Conservation (phyloP, 1,140 invertebrate species). For the Coelopa frigida region DNA sequence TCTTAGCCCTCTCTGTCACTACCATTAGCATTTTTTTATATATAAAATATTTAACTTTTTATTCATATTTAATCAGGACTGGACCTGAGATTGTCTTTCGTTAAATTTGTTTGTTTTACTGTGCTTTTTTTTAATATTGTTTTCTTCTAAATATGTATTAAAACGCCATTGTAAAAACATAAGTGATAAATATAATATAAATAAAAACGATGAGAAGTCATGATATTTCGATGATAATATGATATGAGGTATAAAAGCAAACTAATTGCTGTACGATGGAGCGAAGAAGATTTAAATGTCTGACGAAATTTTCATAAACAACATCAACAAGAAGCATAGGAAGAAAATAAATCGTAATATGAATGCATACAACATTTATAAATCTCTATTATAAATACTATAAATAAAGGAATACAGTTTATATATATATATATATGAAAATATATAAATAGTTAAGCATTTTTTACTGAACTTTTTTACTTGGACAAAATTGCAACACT, state of each 20-base stretch:
- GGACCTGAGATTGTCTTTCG: neutral
- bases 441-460: slow-evolving; percentile 39
- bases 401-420: slow-evolving; percentile 10
- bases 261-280: neutral
- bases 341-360: slow-evolving; percentile 6
- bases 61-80: neutral
- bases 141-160: neutral
- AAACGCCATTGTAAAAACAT: slow-evolving; percentile 43
- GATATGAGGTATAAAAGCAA: slow-evolving; percentile 1
- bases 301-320: slow-evolving; percentile 17
- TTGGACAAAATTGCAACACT: too few relatives aligned
- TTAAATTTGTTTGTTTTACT: slow-evolving; percentile 1
- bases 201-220: slow-evolving; percentile 19
- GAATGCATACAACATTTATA: neutral
- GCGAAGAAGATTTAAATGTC: slow-evolving; percentile 1
- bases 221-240: neutral
- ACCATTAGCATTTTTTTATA: neutral
- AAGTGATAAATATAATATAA: slow-evolving; percentile 33
- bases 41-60: slow-evolving; percentile 7
- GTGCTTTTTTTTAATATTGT: neutral
- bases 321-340: neutral
- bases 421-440: slow-evolving; percentile 32
- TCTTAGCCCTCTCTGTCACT: slow-evolving; percentile 4
- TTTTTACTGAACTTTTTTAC: slow-evolving; percentile 44
- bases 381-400: slow-evolving; percentile 1